Evolutionary conservation across 2,113 vertebrate species (phyloP), one percentile per base, ranked within the genome.

Genomic region (Nothobranchius kuhntae): DNA sequence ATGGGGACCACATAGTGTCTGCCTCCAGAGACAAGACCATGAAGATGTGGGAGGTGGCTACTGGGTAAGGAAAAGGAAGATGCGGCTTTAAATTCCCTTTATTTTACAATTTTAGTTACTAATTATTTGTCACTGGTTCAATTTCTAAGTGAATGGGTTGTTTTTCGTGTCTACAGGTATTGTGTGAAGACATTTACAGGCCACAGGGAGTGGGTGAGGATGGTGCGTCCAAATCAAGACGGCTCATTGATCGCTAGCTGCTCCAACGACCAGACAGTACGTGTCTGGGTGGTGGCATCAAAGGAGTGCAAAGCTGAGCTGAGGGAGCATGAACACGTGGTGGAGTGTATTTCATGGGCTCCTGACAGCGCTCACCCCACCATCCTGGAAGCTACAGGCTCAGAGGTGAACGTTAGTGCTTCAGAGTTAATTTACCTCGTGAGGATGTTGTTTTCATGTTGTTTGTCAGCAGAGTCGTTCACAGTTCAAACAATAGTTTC

Each of bases 31-130:
- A 99, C 93, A 99, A 98, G 94, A 98, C 95, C 91, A 99, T 99
- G 83, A 99, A 99, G 92, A 98, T 99, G 97, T 99, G 98, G 98
- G 97, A 99, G 90, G 96, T 99, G 76, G 96, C 98, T 60, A 99
- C 98, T 94, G 98, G 98, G 98, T 99, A 90, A 95, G 96, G 92
- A n/a, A 50, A 47, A 2, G 15, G 14, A 4, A 26, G 11, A 5
- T 44, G 24, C 12, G 8, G 17, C 21, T 21, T 21, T 30, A 30
- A 30, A 30, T 35, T 1, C 12, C n/a, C 2, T 40, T 62, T 15
- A 36, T 40, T 61, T 62, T n/a, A 30, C 8, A 0, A 9, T 58
- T 58, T 15, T 40, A 40, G 38, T 40, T 7, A 40, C 7, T 40
- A 40, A 8, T 40, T 40, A 40, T 40, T 40, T 7, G 38, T 40